Evolutionary conservation across 2,113 vertebrate genomes (phyloP).

Genomic region (Pao palembangensis): DNA sequence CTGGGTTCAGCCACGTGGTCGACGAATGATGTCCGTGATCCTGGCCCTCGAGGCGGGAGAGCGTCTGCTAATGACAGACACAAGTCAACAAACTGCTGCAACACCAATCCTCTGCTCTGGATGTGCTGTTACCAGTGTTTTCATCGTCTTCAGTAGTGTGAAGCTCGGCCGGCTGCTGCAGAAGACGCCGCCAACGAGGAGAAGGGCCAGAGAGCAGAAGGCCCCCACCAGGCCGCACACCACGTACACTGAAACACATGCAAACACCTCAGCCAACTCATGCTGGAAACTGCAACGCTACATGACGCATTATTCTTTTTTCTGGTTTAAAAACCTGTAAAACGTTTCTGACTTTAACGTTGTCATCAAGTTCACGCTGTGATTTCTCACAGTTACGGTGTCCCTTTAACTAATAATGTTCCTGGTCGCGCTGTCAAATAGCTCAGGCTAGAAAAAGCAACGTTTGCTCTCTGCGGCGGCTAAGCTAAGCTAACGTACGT

Average conservation of each 20-base stretch:
- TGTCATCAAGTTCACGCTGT: too few species aligned
- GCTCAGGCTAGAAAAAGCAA: too few species aligned
- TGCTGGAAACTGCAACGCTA: too few species aligned
- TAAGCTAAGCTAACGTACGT: conserved; percentile 7
- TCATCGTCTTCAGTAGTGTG: not conserved
- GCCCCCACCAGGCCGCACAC: conserved; percentile 21
- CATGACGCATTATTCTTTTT: too few species aligned
- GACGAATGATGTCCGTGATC: not conserved
- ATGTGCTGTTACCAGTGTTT: conserved; percentile 9
- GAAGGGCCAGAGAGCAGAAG: conserved; percentile 6
- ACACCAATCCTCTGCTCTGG: too few species aligned
- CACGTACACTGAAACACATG: conserved; percentile 19
- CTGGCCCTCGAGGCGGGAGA: not conserved
- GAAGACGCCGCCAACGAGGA: conserved; percentile 13
- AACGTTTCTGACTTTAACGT: too few species aligned
- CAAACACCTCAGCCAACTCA: not conserved
- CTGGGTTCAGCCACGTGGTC: not conserved
- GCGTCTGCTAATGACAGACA: conserved; percentile 3
- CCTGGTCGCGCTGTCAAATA: too few species aligned
- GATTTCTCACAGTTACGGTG: too few species aligned
- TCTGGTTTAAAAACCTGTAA: too few species aligned
- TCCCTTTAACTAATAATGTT: too few species aligned
- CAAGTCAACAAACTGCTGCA: not conserved
- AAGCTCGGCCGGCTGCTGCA: conserved; percentile 2
- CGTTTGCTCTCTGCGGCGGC: too few species aligned